Evolutionary conservation across 2,113 vertebrate species (phyloP).

Genomic region (Lontra canadensis): DNA sequence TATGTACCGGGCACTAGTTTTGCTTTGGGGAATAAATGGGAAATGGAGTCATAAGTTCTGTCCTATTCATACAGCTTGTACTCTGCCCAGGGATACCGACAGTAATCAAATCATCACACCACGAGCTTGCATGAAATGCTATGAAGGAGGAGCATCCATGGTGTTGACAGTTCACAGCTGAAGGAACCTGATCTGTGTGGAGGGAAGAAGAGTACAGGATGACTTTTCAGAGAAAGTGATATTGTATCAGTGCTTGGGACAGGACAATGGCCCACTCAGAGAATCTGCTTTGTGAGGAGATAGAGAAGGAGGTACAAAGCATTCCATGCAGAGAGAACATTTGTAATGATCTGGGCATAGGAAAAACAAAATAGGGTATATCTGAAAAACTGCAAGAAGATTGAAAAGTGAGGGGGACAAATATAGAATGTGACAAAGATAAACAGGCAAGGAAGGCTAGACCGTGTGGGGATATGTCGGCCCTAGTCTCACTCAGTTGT

Average conservation of each 20-base stretch:
- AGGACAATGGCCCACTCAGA: neutral
- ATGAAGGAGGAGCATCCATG: neutral
- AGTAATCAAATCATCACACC: neutral
- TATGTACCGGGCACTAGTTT: neutral
- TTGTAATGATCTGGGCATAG: neutral
- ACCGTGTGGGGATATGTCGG: accelerated
- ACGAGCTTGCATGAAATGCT: neutral
- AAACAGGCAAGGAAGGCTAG: neutral
- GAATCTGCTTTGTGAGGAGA: neutral
- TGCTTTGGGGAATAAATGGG: neutral
- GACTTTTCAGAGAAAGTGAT: neutral
- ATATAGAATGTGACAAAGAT: neutral
- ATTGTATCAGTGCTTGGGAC: neutral
- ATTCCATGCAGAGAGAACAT: neutral
- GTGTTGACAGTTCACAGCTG: neutral
- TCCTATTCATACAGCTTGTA: neutral
- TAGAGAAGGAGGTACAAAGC: neutral
- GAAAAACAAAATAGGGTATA: neutral
- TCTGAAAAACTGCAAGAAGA: neutral
- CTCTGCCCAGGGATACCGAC: accelerated
- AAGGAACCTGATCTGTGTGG: neutral
- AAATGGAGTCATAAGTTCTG: neutral
- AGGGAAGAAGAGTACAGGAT: neutral
- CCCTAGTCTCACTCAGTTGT: neutral
- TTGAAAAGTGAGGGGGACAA: too few species aligned